Evolutionary conservation across 1,140 invertebrate genomes (phyloP), one percentile per base, ranked within the genome.

Genomic region (Epicauta chinensis): DNA sequence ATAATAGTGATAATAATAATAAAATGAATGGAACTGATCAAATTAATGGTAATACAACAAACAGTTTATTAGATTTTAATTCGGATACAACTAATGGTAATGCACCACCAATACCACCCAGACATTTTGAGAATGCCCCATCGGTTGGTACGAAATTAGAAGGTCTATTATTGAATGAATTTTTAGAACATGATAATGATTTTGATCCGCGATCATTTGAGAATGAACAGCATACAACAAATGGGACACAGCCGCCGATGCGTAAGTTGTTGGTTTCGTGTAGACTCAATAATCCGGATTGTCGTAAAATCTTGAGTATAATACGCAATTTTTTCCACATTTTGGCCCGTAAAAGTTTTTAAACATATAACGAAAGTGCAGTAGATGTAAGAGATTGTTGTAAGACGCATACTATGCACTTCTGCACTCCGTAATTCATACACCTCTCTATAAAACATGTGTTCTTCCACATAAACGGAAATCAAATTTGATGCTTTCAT

Each of bases 131-230:
- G 54, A 80, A 78, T 58, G 71, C 75, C 36, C 83, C 85, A 49
- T 73, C 79, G 16, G 81, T 88, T 36, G 88, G 86, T 40, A 84
- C 86, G 4, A 87, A 88, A 72, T 73, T 89, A 47, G 89, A 93
- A 71, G 89, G 87, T 54, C 71, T 93, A 16, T 65, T 92, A 1
- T 76, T 93, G 56, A 87, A 91, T 65, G 87, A 91, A 66, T 84
- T 89, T 35, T 10, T 34, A 11, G 85, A 90, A 59, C 81, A 79
- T 46, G 83, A 81, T 71, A 59, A 57, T 43, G 63, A 68, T 54
- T 71, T 71, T 38, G 62, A 71, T 65, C 69, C 69, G 2, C 60
- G 69, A 53, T 67, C 64, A n/a, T 69, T 65, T 48, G 67, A 68
- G 58, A 66, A 59, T 36, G 61, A 57, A 38, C 55, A 58, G 30